Evolutionary conservation across 2,797 vertebrate genomes (phyloP), one percentile per base, ranked within the genome.

Genomic region (Leptoclinus maculatus): DNA sequence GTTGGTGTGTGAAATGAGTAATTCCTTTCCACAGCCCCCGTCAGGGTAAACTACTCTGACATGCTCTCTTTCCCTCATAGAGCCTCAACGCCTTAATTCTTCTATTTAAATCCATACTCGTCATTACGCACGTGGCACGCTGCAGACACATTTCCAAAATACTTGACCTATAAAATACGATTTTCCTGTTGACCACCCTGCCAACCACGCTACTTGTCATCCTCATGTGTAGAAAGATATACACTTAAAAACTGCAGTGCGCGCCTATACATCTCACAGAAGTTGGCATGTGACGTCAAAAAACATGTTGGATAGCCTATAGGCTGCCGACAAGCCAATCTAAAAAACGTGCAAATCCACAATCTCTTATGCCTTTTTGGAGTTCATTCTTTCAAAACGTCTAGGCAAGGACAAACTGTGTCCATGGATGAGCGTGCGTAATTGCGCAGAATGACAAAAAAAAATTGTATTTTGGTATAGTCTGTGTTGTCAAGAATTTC

Each of bases 111-210:
- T 71, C 0, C 59, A 9, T 1, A 0, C 62, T 66, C 76, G 82
- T 87, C 84, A 79, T 88, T 81, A 87, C 88, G 87, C 90, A 86
- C 85, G 88, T 76, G 80, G 74, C 64, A 80, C 83, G 74, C 81
- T 60, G 60, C 64, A 2, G 73, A 78, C 79, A 74, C 12, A 23
- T 77, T 79, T 88, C 71, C 78, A 58, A 86, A 85, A 85, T 76
- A 80, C 74, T 25, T 78, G 83, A 85, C 79, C 81, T 80, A 80
- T 59, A 78, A 82, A 87, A 80, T 29, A 4, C 0, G 4, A 7
- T 16, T 39, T 47, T 47, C 53, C 16, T 51, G 58, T 58, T 47
- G 71, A 76, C 56, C 47, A 41, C 53, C 16, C 14, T 25, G 45
- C 36, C 27, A 13, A 3, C 12, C 1, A 3, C 0, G 41, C 17